Evolutionary conservation across 2,888 invertebrate species (phyloP), one percentile per base, ranked within the genome.

Genomic region (Ormyrus pomaceus): DNA sequence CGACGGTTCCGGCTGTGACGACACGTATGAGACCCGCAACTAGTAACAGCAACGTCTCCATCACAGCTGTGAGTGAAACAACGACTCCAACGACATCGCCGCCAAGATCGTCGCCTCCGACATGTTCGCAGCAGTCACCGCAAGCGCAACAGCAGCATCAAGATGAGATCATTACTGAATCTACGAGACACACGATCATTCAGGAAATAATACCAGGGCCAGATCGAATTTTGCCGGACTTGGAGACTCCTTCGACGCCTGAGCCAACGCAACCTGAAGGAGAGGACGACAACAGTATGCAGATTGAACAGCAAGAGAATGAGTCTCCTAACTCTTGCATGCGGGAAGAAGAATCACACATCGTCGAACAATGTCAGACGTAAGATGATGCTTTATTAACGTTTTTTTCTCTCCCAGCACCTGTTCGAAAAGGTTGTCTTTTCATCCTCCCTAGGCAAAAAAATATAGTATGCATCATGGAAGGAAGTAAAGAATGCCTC

Each of bases 151-250:
- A 61, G 19, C 72, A 68, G 19, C 80, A 65, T 64, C 68, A 55
- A 58, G 56, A 56, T 46, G 58, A 55, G 46, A 10, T 58, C 2
- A 56, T 82, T 6, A 55, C 79, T 58, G 82, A 87, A 53, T 82
- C 85, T 62, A 84, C 85, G 56, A 81, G 82, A 51, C 86, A 86
- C 68, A 13, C 86, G 84, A 74, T 83, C 84, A 50, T 86, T 83
- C 5, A 86, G 85, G 72, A 87, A 55, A 75, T 85, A 0, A 86
- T 87, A 55, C 61, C 85, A 0, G 87, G 87, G 46, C 59, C 85
- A 0, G 88, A 88, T 51, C 84, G 86, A 61, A 86, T 87, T 66
- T 64, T 88, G 45, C 86, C 89, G 0, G 88, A 89, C 68, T 83
- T 88, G 7, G 88, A 87, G 13, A 69, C 85, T 11, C 83, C 87